Conservation (phyloP, 2,888 invertebrate genomes). For the Spicauda simplicius region DNA sequence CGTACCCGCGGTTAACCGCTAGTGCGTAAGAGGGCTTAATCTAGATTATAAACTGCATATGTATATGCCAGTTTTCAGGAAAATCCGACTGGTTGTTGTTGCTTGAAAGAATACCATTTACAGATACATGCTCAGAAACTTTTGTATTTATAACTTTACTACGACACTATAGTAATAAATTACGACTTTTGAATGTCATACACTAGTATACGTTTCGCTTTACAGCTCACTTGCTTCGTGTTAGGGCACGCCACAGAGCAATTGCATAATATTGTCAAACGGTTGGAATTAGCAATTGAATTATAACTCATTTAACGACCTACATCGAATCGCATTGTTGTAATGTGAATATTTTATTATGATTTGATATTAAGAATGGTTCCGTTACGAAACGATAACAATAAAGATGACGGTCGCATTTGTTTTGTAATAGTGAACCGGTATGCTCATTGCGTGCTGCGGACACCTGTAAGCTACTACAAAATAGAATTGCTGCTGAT, state of each 20-base stretch:
- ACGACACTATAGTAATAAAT: too few species aligned
- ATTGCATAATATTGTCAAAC: conserved; percentile 46
- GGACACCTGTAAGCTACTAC: too few species aligned
- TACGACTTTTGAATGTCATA: too few species aligned
- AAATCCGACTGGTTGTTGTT: too few species aligned
- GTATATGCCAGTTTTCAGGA: too few species aligned
- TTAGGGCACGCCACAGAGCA: conserved; percentile 42
- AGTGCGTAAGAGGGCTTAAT: too few species aligned
- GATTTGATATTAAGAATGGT: conserved; percentile 19
- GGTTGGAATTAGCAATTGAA: conserved; percentile 48
- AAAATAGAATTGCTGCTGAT: too few species aligned
- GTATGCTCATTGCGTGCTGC: not conserved
- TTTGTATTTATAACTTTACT: too few species aligned
- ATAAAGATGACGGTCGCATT: not conserved
- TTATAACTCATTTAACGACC: conserved; percentile 44
- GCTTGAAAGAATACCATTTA: too few species aligned
- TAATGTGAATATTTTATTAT: conserved; percentile 33
- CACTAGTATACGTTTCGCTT: conserved; percentile 38
- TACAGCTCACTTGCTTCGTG: conserved; percentile 45
- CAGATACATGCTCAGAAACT: too few species aligned
- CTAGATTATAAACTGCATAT: too few species aligned
- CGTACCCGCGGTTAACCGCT: too few species aligned
- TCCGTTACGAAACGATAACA: not conserved
- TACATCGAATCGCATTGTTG: conserved; percentile 38
- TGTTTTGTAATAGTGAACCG: conserved; percentile 1